Evolutionary conservation across 2,113 vertebrate genomes (phyloP).

Genomic region (Romanogobio albipinnatus): DNA sequence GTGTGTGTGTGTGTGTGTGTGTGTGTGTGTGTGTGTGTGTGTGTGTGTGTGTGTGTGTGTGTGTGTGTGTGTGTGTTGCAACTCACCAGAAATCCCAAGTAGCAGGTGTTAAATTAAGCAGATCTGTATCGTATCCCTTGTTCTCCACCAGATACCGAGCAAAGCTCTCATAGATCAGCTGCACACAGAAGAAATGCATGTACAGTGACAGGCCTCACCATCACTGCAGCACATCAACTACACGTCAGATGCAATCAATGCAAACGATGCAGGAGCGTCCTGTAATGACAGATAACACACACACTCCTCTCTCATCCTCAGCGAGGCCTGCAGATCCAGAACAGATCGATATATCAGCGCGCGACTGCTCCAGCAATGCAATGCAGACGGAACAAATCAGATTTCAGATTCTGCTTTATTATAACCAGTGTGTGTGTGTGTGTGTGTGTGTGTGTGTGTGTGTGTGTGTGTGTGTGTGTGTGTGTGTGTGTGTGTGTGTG

Average conservation of each 20-base stretch:
- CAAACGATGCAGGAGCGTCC: neutral
- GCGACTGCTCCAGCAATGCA: neutral
- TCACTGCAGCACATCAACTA: neutral
- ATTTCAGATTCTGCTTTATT: neutral
- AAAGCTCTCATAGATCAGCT: slow-evolving; percentile 96
- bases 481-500: neutral
- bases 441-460: slow-evolving; percentile 5
- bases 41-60: neutral
- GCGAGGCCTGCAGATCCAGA: neutral
- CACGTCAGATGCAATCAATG: neutral
- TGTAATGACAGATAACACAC: neutral
- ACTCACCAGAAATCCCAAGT: slow-evolving; percentile 95
- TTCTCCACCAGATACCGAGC: slow-evolving; percentile 88
- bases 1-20: too few relatives aligned
- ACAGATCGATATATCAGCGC: neutral
- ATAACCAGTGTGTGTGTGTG: neutral
- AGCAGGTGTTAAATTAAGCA: slow-evolving; percentile 84
- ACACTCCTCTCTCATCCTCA: neutral
- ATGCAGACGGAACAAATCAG: neutral
- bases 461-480: neutral
- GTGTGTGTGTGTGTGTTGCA: neutral
- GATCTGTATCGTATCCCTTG: slow-evolving; percentile 87
- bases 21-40: neutral
- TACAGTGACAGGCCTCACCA: neutral
- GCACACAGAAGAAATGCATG: slow-evolving; percentile 54